These are phyloP conservation scores for Trisateles emortualis DNA, from an alignment of 2,888 invertebrate species.

Conservation along the genomic window DNA sequence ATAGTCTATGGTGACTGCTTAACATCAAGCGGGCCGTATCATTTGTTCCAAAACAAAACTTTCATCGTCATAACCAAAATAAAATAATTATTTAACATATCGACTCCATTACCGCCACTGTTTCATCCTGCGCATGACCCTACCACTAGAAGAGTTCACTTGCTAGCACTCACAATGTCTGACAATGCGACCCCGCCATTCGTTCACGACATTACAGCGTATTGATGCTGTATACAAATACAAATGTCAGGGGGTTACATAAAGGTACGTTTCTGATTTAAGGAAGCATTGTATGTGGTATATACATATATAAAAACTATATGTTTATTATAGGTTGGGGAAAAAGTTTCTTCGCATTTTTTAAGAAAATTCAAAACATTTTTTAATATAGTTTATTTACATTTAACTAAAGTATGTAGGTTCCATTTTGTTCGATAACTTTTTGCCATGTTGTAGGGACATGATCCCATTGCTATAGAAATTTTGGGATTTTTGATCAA, in stretches of 20 bases:
- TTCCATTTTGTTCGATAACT: too few species aligned
- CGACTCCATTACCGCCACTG: slow-evolving; percentile 44
- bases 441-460: too few species aligned
- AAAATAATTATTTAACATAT: not conserved
- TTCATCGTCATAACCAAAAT: not conserved
- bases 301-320: too few species aligned
- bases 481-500: too few species aligned
- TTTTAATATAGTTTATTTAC: too few species aligned
- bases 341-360: too few species aligned
- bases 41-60: not conserved
- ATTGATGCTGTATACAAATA: slow-evolving; percentile 9
- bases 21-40: too few species aligned
- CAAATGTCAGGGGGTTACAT: not conserved
- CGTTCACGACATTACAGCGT: slow-evolving; percentile 34
- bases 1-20: too few species aligned
- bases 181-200: slow-evolving; percentile 43
- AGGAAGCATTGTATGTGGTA: not conserved
- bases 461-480: too few species aligned
- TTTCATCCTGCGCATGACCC: slow-evolving; percentile 51
- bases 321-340: too few species aligned
- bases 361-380: too few species aligned
- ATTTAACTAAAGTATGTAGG: too few species aligned
- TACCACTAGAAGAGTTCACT: slow-evolving; percentile 60
- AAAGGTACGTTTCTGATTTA: slow-evolving; percentile 1
- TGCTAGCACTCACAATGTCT: slow-evolving; percentile 40